These are phyloP conservation scores for Laticauda colubrina DNA, from an alignment of 2,113 vertebrate species.

Conservation along the genomic window DNA sequence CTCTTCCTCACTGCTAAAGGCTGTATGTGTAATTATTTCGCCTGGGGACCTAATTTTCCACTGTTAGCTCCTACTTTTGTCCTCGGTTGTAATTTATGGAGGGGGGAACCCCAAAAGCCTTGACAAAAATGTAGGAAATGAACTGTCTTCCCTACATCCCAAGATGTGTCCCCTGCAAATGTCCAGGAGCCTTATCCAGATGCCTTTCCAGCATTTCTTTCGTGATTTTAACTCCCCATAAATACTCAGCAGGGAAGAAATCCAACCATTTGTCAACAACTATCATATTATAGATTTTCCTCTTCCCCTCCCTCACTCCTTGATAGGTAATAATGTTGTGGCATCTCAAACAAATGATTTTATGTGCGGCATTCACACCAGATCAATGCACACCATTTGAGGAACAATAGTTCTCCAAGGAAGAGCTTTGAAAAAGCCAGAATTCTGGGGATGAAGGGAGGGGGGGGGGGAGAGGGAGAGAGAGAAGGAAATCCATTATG, in stretches of 20 bases:
- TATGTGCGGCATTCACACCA: constrained; percentile 51
- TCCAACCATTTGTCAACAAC: constrained; percentile 70
- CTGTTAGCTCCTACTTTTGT: constrained; percentile 81
- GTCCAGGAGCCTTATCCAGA: constrained; percentile 67
- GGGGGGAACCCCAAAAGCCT: constrained; percentile 63
- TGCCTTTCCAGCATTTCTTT: constrained; percentile 68
- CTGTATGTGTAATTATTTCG: constrained; percentile 90
- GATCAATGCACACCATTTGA: constrained; percentile 45
- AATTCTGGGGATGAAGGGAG: not conserved
- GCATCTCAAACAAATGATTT: constrained; percentile 54
- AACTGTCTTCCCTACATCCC: constrained; percentile 65
- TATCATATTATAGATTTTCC: constrained; percentile 64
- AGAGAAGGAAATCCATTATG: not conserved
- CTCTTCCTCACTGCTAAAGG: constrained; percentile 81
- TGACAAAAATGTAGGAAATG: constrained; percentile 70
- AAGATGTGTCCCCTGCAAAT: constrained; percentile 74
- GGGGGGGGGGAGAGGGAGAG: not conserved
- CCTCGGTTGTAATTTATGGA: constrained; percentile 84
- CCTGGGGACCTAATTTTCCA: constrained; percentile 85
- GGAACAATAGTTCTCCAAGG: constrained; percentile 35
- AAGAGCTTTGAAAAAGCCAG: constrained; percentile 17
- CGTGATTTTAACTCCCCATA: constrained; percentile 66
- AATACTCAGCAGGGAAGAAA: constrained; percentile 56
- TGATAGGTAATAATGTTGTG: constrained; percentile 57
- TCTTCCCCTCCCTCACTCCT: constrained; percentile 22